Evolutionary conservation across 1,140 invertebrate genomes (phyloP), one percentile per base, ranked within the genome.

Genomic region (Caenorhabditis inopinata): DNA sequence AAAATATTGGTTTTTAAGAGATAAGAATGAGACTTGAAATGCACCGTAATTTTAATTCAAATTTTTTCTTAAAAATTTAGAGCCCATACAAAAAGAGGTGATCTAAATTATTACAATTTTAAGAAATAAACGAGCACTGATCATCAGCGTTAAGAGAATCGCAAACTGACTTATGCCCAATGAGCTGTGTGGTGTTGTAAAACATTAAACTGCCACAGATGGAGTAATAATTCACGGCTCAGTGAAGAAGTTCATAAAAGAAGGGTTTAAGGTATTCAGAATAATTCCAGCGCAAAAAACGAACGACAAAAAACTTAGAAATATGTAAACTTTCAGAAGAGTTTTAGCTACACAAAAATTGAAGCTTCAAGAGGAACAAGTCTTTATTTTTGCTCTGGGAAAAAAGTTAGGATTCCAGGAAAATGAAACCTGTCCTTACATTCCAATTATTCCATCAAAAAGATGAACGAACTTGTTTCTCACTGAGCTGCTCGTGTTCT

Each of bases 361-460:
- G n/a, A 68, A 38, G 58, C 38, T 68, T 68, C 58, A 68, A 68
- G 38, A 21, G n/a, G 58, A 68, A 68, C 58, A 32, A 38, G 32
- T 42, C 38, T 38, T 32, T 68, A 38, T 68, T 68, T 42, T n/a
- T n/a, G n/a, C n/a, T 16, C 27, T 1, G 9, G n/a, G 16, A 38
- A 27, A 38, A 35, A 68, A 42, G 58, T 68, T 38, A 25, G 51
- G 51, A 29, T 32, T 32, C 35, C 58, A n/a, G 32, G 32, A 9
- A 38, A 21, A 16, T 68, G 29, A 9, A 68, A 68, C 58, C 58
- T 38, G 32, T 32, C 29, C 27, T 47, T 49, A 75, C 74, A 75
- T 75, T 75, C 45, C 74, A 75, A 27, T 48, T 49, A 75, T 75
- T 75, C 47, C 74, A 75, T 47, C 42, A 75, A 42, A 47, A 75